Conservation (phyloP, 2,797 vertebrate genomes). For the Crax fasciolata region DNA sequence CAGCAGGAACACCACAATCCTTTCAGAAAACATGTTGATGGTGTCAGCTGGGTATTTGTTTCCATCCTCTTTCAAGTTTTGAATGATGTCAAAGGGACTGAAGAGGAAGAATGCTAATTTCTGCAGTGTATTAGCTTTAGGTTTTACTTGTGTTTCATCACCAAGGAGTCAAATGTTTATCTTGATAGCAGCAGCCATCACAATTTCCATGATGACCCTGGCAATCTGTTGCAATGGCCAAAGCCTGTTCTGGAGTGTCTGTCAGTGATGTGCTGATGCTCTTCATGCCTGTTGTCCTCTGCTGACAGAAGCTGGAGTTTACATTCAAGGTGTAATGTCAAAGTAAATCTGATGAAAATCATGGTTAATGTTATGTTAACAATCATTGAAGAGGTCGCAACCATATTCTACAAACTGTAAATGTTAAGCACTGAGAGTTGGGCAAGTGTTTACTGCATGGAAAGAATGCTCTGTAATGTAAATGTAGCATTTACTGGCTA, state of each 20-base stretch:
- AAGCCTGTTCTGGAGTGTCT: not conserved
- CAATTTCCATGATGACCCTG: not conserved
- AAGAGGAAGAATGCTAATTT: not conserved
- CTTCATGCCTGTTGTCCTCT: not conserved
- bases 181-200: too few species aligned
- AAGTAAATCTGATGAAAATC: not conserved
- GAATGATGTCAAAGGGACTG: not conserved
- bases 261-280: not conserved
- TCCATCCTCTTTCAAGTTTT: not conserved
- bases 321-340: not conserved
- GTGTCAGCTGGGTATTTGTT: not conserved
- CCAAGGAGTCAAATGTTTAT: not conserved
- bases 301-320: not conserved
- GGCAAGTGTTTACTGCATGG: not conserved
- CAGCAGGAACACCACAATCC: too few species aligned
- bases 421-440: not conserved
- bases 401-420: not conserved
- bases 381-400: not conserved
- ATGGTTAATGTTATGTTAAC: not conserved
- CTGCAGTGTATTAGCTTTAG: rapidly evolving
- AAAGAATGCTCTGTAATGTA: not conserved
- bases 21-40: not conserved
- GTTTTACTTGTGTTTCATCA: not conserved
- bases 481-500: not conserved
- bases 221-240: not conserved